These are phyloP conservation scores for Amphiprion ocellaris DNA, from an alignment of 2,113 vertebrate species.

Conservation along the genomic window DNA sequence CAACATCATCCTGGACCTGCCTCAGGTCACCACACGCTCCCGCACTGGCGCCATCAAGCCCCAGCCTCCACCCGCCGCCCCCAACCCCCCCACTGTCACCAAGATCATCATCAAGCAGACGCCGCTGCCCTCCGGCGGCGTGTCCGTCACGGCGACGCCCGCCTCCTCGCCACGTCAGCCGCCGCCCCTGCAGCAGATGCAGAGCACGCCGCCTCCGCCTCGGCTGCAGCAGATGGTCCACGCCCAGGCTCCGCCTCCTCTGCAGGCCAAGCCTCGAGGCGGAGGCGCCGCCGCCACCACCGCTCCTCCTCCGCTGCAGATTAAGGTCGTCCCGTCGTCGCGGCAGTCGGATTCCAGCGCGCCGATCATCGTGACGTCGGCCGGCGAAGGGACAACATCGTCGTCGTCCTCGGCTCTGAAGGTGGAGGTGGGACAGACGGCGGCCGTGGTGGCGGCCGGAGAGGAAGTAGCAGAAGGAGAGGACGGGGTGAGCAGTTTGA, in stretches of 20 bases:
- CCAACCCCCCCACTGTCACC: constrained; percentile 80
- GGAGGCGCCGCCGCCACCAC: constrained; percentile 47
- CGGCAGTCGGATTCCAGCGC: constrained; percentile 78
- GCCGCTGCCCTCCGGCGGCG: constrained; percentile 83
- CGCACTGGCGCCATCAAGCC: constrained; percentile 82
- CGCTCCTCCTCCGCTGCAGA: constrained; percentile 72
- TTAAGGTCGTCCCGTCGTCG: constrained; percentile 81
- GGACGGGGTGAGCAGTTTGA: constrained; percentile 69
- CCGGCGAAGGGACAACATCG: constrained; percentile 64
- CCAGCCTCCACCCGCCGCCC: constrained; percentile 61
- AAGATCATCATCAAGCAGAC: constrained; percentile 92
- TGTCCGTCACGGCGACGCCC: constrained; percentile 84
- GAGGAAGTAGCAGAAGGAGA: constrained; percentile 73
- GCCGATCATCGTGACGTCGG: constrained; percentile 69
- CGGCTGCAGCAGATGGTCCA: constrained; percentile 86
- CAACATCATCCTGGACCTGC: constrained; percentile 87
- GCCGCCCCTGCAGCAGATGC: constrained; percentile 90
- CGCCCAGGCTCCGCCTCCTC: constrained; percentile 80
- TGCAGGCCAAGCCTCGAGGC: constrained; percentile 84
- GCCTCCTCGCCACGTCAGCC: constrained; percentile 87
- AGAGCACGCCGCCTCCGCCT: constrained; percentile 83
- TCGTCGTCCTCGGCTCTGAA: constrained; percentile 40
- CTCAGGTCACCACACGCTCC: constrained; percentile 84
- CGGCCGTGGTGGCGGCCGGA: constrained; percentile 40
- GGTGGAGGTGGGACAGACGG: constrained; percentile 76